These are phyloP conservation scores for Orthosia cruda DNA, from an alignment of 2,888 invertebrate species.

Conservation along the genomic window DNA sequence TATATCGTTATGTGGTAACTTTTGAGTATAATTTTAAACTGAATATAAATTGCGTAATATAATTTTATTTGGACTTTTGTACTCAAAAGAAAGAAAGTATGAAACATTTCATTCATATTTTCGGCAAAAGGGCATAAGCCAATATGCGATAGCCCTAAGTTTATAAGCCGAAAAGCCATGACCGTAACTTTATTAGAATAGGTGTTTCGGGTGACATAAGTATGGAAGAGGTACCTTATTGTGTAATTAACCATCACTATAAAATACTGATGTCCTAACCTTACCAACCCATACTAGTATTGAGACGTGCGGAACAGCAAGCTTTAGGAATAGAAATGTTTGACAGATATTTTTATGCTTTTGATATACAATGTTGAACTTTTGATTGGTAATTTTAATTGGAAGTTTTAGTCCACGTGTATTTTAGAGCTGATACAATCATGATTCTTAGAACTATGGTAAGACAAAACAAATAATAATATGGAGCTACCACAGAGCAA, in stretches of 20 bases:
- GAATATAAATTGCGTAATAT: not conserved
- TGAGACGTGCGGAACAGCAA: too few relatives aligned
- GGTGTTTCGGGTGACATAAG: not conserved
- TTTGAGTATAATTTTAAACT: not conserved
- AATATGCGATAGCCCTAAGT: not conserved
- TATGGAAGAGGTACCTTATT: not conserved
- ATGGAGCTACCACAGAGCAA: not conserved
- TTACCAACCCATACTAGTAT: not conserved
- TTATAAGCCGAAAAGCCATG: slow-evolving; percentile 12
- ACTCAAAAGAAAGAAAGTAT: not conserved
- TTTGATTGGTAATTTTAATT: not conserved
- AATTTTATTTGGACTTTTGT: slow-evolving; percentile 1
- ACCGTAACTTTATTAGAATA: not conserved
- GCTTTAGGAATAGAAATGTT: not conserved
- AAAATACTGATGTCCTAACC: not conserved
- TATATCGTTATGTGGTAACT: not conserved
- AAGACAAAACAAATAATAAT: slow-evolving; percentile 5
- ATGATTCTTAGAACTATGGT: not conserved
- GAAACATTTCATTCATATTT: not conserved
- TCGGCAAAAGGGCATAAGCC: not conserved
- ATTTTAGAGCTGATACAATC: not conserved
- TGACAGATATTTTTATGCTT: not conserved
- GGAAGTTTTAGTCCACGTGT: too few relatives aligned
- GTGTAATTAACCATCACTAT: not conserved
- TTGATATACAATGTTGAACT: not conserved